These are phyloP conservation scores for Brachyptera putata DNA, from an alignment of 2,888 invertebrate species.

Conservation along the genomic window DNA sequence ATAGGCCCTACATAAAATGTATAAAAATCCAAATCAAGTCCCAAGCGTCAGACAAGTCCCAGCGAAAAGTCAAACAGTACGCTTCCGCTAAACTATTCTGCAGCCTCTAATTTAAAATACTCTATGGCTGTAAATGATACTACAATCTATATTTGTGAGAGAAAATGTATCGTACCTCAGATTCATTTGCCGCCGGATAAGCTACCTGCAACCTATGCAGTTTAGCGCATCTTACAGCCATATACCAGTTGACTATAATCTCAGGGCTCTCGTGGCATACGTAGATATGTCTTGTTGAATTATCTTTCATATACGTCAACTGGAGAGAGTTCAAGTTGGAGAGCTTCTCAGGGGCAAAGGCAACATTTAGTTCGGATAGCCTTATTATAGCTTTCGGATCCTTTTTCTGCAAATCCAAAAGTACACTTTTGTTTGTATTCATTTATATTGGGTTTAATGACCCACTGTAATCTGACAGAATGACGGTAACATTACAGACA, in stretches of 20 bases:
- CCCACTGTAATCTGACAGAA: neutral
- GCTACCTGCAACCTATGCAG: constrained; percentile 77
- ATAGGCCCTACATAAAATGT: too few species aligned
- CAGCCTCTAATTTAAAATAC: too few species aligned
- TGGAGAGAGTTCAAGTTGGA: constrained; percentile 77
- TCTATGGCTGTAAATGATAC: too few species aligned
- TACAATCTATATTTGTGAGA: too few species aligned
- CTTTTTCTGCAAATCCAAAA: constrained; percentile 42
- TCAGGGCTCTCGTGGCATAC: constrained; percentile 83
- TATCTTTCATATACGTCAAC: constrained; percentile 79
- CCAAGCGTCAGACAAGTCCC: too few species aligned
- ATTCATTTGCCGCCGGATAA: constrained; percentile 70
- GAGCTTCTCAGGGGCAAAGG: constrained; percentile 78
- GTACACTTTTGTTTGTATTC: neutral
- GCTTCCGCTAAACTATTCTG: too few species aligned
- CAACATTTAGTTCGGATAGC: constrained; percentile 78
- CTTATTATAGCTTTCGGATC: constrained; percentile 78
- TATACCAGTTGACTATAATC: constrained; percentile 81
- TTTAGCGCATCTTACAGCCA: constrained; percentile 79
- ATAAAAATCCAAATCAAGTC: too few species aligned
- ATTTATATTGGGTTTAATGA: too few species aligned
- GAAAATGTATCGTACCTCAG: constrained; percentile 55
- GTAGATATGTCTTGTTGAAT: constrained; percentile 80
- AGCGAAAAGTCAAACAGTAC: too few species aligned
- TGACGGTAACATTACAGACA: too few species aligned